Evolutionary conservation across 2,888 invertebrate genomes (phyloP).

Genomic region (Drosophila mettleri): DNA sequence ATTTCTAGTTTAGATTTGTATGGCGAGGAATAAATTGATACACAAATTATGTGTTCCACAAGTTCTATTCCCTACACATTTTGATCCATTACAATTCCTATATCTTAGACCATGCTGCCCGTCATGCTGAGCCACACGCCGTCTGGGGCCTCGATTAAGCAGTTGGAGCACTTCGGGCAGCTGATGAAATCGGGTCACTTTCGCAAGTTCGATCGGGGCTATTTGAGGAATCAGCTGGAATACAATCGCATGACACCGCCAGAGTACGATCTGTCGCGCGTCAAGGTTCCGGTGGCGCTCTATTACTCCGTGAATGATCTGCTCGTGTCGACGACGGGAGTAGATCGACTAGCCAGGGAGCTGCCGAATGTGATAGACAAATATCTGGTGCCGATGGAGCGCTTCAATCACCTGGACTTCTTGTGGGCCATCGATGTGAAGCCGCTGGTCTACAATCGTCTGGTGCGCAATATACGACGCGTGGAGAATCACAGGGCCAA

Average conservation of each 20-base stretch:
- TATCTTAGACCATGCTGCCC: slow-evolving; percentile 84
- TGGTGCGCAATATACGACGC: slow-evolving; percentile 82
- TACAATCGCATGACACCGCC: slow-evolving; percentile 86
- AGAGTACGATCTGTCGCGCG: slow-evolving; percentile 86
- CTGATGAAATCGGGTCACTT: slow-evolving; percentile 85
- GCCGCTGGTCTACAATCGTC: slow-evolving; percentile 85
- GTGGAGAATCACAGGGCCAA: slow-evolving; percentile 83
- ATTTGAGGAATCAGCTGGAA: slow-evolving; percentile 84
- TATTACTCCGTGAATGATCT: slow-evolving; percentile 88
- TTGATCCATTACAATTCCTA: too few species aligned
- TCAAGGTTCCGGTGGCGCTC: slow-evolving; percentile 86
- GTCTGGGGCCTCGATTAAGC: slow-evolving; percentile 85
- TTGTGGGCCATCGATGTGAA: slow-evolving; percentile 86
- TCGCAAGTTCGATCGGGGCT: slow-evolving; percentile 85
- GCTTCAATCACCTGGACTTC: slow-evolving; percentile 87
- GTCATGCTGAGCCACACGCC: slow-evolving; percentile 85
- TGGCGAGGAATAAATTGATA: too few species aligned
- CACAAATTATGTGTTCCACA: too few species aligned
- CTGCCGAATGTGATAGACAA: slow-evolving; percentile 87
- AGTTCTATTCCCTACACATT: too few species aligned
- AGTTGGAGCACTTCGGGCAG: slow-evolving; percentile 85
- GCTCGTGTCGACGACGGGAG: slow-evolving; percentile 87
- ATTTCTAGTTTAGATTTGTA: not conserved
- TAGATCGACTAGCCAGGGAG: slow-evolving; percentile 85
- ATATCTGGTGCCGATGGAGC: slow-evolving; percentile 86